Evolutionary conservation across 2,888 invertebrate species (phyloP).

Genomic region (Trachelus iudaicus): DNA sequence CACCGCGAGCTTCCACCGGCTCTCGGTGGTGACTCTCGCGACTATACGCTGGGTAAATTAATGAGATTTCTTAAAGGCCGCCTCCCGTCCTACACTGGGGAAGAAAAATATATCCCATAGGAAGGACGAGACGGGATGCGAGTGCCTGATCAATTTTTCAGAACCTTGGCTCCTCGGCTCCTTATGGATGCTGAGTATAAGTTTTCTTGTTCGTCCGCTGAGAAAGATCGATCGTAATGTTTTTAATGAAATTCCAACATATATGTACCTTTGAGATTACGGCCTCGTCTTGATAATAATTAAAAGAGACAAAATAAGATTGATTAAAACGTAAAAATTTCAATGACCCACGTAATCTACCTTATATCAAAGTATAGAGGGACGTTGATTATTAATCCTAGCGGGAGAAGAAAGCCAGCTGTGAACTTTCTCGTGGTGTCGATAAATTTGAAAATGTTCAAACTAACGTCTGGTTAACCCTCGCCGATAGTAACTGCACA

Average conservation of each 20-base stretch:
- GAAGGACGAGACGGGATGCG: neutral
- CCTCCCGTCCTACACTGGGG: neutral
- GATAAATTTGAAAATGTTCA: conserved; percentile 36
- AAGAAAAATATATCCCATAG: neutral
- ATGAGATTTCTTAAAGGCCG: conserved; percentile 42
- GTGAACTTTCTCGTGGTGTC: neutral
- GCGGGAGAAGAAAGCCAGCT: neutral
- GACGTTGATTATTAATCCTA: neutral
- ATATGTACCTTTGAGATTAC: neutral
- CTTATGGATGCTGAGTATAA: neutral
- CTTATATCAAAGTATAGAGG: neutral
- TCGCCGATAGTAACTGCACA: conserved; percentile 8
- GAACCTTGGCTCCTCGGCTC: neutral
- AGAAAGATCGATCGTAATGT: neutral
- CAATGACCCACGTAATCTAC: neutral
- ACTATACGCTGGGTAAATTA: conserved; percentile 45
- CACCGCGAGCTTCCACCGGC: neutral
- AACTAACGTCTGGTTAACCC: conserved; percentile 37
- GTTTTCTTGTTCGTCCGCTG: neutral
- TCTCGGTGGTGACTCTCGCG: neutral
- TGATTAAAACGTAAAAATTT: neutral
- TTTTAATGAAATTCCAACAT: neutral
- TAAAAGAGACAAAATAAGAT: neutral
- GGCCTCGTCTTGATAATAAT: neutral
- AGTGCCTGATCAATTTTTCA: neutral